Evolutionary conservation across 1,140 invertebrate genomes (phyloP).

Genomic region (Drosophila erecta): DNA sequence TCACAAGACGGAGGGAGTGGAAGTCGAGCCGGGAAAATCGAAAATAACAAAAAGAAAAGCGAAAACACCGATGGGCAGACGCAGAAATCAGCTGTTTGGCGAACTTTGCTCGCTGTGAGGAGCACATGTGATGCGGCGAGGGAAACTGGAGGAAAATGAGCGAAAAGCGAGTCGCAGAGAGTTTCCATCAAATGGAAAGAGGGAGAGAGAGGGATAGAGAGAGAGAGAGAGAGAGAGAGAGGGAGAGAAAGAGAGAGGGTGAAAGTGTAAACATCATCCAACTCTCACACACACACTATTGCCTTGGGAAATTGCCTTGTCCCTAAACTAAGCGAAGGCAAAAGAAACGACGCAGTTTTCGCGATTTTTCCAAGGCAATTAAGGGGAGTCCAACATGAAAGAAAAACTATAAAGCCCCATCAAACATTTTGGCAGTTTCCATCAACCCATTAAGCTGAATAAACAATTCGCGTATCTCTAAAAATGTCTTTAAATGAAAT

Average conservation of each 20-base stretch:
- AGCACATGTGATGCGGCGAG: slow-evolving; percentile 23
- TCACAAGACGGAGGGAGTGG: slow-evolving; percentile 12
- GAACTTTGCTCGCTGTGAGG: slow-evolving; percentile 24
- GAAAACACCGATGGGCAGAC: slow-evolving; percentile 37
- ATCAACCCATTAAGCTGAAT: slow-evolving; percentile 22
- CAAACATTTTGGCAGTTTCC: slow-evolving; percentile 9
- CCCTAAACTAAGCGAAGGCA: slow-evolving; percentile 19
- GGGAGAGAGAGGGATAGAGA: background rate
- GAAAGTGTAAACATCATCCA: slow-evolving; percentile 14
- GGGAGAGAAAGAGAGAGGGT: slow-evolving; percentile 9
- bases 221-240: background rate
- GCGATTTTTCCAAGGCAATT: slow-evolving; percentile 30
- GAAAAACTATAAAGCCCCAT: slow-evolving; percentile 18
- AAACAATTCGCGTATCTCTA: slow-evolving; percentile 6
- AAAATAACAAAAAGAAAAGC: slow-evolving; percentile 35
- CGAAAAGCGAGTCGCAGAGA: background rate
- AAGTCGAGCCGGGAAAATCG: slow-evolving; percentile 29
- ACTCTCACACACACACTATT: slow-evolving; percentile 1
- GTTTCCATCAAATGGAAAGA: background rate
- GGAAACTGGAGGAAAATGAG: background rate
- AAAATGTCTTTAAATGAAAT: background rate
- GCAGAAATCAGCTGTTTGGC: slow-evolving; percentile 44
- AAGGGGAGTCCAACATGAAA: slow-evolving; percentile 7
- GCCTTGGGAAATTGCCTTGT: slow-evolving; percentile 27
- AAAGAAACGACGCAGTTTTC: slow-evolving; percentile 47